Conservation (phyloP, 2,797 vertebrate genomes). For the Myotis daubentonii region DNA sequence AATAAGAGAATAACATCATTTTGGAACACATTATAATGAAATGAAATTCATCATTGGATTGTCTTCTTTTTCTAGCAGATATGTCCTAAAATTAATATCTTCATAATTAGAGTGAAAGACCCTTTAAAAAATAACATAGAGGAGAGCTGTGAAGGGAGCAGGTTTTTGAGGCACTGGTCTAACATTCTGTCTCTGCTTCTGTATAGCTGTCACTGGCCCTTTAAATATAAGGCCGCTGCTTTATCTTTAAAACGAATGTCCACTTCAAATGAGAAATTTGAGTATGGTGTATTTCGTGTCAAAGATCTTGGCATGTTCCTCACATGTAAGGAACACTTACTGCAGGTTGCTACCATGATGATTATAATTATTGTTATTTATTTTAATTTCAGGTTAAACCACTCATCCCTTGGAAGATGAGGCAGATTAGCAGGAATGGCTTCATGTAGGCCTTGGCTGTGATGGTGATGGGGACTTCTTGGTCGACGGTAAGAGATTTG, state of each 20-base stretch:
- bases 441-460: background rate
- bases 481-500: background rate
- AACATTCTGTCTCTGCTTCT: background rate
- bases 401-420: background rate
- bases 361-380: background rate
- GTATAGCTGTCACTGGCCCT: background rate
- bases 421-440: background rate
- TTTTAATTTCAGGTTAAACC: conserved; percentile 24
- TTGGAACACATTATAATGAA: background rate
- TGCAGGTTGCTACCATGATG: background rate
- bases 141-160: background rate
- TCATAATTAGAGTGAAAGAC: background rate
- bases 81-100: background rate
- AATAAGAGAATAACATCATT: conserved; percentile 27
- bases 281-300: background rate
- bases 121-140: background rate
- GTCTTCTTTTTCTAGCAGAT: background rate
- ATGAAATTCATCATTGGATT: background rate
- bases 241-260: background rate
- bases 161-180: rapidly evolving
- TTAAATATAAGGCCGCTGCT: background rate
- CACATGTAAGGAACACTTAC: background rate
- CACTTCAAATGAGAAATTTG: background rate
- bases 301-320: background rate
- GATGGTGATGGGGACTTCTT: background rate